Percentiles rank a stretch among this genome's conserved stretches.
Conservation (phyloP, 2,888 invertebrate species). For the Mesoligia furuncula region DNA sequence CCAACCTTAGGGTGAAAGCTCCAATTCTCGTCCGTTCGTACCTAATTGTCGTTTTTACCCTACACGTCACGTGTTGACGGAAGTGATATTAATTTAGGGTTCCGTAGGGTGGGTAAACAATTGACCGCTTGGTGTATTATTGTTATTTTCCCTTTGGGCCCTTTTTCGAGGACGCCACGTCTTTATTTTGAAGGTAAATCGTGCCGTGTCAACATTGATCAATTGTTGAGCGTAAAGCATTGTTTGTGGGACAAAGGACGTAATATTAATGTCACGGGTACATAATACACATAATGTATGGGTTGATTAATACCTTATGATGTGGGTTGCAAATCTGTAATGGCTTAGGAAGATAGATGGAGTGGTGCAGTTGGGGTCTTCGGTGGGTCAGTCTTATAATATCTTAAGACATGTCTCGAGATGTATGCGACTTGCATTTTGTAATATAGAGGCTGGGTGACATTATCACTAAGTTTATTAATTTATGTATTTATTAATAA, state of each 20-base stretch:
- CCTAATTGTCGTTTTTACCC: constrained; percentile 70
- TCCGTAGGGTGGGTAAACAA: constrained; percentile 81
- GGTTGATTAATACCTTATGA: constrained; percentile 53
- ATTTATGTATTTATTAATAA: no score
- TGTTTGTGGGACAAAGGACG: constrained; percentile 59
- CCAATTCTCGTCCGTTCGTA: constrained; percentile 57
- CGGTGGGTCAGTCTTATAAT: not conserved
- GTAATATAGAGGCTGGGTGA: not conserved
- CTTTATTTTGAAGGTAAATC: constrained; percentile 69
- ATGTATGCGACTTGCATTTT: not conserved
- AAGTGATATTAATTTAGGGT: constrained; percentile 85
- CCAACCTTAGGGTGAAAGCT: constrained; percentile 52
- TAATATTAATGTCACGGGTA: constrained; percentile 52
- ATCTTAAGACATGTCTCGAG: not conserved
- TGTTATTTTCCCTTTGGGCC: constrained; percentile 67
- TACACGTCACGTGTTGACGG: constrained; percentile 84
- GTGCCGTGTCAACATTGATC: constrained; percentile 66
- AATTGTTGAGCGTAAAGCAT: constrained; percentile 55
- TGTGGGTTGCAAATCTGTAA: constrained; percentile 32
- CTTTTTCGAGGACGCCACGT: constrained; percentile 61
- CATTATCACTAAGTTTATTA: no score
- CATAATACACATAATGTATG: constrained; percentile 41
- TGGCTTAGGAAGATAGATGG: constrained; percentile 31
- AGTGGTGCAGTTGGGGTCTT: not conserved
- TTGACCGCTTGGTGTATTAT: constrained; percentile 78